Evolutionary conservation across 2,888 invertebrate genomes (phyloP).

Genomic region (Barypeithes pellucidus): DNA sequence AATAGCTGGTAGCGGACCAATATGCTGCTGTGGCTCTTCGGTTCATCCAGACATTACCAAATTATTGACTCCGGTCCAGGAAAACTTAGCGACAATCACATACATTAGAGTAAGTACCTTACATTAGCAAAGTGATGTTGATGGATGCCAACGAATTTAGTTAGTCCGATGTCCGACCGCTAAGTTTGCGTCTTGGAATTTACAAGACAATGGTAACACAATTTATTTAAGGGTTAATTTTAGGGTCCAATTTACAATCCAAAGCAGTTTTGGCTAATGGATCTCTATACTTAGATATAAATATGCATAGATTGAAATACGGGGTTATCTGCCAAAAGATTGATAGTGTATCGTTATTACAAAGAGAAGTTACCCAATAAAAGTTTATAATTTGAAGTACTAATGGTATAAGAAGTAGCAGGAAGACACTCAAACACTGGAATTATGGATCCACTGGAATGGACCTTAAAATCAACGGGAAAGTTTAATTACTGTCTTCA

Average conservation of each 20-base stretch:
- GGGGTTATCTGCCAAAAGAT: too few species aligned
- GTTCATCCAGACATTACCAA: too few species aligned
- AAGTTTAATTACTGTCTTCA: too few species aligned
- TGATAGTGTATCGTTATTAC: too few species aligned
- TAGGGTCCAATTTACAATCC: conserved; percentile 35
- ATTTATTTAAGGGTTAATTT: conserved; percentile 54
- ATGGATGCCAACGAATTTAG: conserved; percentile 44
- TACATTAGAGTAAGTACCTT: conserved; percentile 38
- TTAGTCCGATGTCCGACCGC: conserved; percentile 42
- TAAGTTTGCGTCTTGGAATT: conserved; percentile 40
- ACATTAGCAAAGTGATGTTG: conserved; percentile 43
- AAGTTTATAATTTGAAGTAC: too few species aligned
- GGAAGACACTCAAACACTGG: too few species aligned
- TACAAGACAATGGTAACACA: conserved; percentile 48
- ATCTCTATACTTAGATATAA: conserved; percentile 45
- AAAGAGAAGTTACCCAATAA: too few species aligned
- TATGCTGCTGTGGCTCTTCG: too few species aligned
- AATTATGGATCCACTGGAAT: too few species aligned
- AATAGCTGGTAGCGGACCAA: too few species aligned
- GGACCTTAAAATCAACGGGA: too few species aligned
- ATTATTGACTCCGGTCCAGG: conserved; percentile 11
- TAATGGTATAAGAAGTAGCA: too few species aligned
- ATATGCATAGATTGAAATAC: neutral
- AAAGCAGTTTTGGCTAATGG: conserved; percentile 47
- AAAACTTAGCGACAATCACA: conserved; percentile 25